Conservation (phyloP, 2,888 invertebrate species). For the Folsomia manolachei region DNA sequence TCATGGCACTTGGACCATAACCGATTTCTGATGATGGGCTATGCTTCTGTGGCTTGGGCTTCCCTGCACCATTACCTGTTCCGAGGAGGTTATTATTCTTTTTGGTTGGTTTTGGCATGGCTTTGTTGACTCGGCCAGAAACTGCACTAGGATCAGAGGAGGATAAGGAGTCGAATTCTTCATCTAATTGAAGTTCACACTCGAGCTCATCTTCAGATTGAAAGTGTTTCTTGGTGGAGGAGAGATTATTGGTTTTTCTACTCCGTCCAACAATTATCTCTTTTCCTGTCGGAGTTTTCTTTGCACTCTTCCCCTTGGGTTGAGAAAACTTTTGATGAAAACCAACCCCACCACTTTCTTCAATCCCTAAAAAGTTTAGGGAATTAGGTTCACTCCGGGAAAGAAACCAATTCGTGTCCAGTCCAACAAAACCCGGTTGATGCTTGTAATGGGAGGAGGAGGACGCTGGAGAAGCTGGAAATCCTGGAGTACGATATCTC, state of each 20-base stretch:
- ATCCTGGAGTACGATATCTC: too few relatives aligned
- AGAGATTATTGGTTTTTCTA: not conserved
- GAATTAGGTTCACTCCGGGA: slow-evolving; percentile 78
- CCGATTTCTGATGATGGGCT: slow-evolving; percentile 44
- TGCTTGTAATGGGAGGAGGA: slow-evolving; percentile 23
- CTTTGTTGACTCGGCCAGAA: not conserved
- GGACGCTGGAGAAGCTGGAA: not conserved
- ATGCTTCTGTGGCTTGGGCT: not conserved
- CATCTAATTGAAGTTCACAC: not conserved
- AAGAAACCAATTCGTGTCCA: slow-evolving; percentile 74
- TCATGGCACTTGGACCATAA: slow-evolving; percentile 49
- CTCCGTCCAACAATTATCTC: not conserved
- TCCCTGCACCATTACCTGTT: not conserved
- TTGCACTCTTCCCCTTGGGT: slow-evolving; percentile 2
- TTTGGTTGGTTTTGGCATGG: not conserved
- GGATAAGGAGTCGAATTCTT: not conserved
- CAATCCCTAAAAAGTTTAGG: slow-evolving; percentile 55
- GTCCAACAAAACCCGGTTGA: slow-evolving; percentile 41
- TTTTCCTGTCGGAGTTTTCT: not conserved
- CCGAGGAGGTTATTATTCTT: not conserved
- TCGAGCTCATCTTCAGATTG: not conserved
- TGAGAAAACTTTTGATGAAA: slow-evolving; percentile 16
- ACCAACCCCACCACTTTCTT: slow-evolving; percentile 25
- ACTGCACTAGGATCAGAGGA: not conserved
- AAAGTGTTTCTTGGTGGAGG: not conserved